Conservation (phyloP, 2,113 vertebrate genomes). For the Polypterus senegalus region DNA sequence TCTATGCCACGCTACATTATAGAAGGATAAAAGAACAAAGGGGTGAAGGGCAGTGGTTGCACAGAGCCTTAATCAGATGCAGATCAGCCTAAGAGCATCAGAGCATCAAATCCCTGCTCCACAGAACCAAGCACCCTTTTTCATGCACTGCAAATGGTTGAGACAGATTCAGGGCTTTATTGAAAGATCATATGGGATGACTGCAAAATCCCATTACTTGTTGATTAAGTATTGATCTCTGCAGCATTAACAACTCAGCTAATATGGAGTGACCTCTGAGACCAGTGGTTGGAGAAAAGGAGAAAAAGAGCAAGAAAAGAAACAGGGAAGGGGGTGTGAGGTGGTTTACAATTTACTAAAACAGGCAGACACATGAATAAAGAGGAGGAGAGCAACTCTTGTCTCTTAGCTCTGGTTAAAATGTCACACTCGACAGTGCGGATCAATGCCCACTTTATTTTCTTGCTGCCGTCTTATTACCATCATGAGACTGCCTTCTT, state of each 20-base stretch:
- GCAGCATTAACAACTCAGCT: conserved; percentile 99
- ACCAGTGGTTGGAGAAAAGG: conserved; percentile 66
- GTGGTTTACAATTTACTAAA: conserved; percentile 64
- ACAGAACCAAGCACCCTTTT: conserved; percentile 66
- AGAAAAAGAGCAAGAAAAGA: conserved; percentile 14
- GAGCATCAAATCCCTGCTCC: conserved; percentile 92
- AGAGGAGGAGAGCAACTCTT: conserved; percentile 61
- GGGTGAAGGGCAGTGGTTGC: conserved; percentile 91
- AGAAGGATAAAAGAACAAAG: conserved; percentile 63
- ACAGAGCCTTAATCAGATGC: conserved; percentile 88
- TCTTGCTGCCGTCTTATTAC: conserved; percentile 76
- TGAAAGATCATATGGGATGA: conserved; percentile 99
- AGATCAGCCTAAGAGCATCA: conserved; percentile 91
- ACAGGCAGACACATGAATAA: conserved; percentile 66
- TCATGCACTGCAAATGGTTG: conserved; percentile 62
- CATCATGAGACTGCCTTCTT: conserved; percentile 75
- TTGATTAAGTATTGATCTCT: conserved; percentile 99
- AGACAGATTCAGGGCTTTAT: conserved; percentile 95
- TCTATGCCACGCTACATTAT: conserved; percentile 45
- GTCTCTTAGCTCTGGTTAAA: conserved; percentile 89
- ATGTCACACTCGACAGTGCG: conserved; percentile 88
- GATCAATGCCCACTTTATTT: conserved; percentile 96
- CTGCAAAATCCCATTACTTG: conserved; percentile 99
- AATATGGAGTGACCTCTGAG: conserved; percentile 96
- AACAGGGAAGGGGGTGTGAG: conserved; percentile 45